phyloP scores from a whole-genome alignment of 2,888 invertebrate species.

The Dioctria linearis region DNA sequence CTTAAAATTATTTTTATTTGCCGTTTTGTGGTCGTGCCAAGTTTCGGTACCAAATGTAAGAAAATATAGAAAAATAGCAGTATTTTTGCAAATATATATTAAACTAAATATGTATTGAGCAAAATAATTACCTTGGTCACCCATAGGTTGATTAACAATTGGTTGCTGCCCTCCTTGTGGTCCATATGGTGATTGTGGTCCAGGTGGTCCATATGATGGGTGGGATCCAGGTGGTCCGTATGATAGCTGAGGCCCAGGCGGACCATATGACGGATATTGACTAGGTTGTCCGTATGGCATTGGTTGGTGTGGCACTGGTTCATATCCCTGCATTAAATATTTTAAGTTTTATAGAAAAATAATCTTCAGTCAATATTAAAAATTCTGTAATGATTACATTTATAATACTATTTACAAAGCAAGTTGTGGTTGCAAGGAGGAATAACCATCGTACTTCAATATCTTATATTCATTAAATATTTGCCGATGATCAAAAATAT shows the following conservation, averaged over 20 bases:
- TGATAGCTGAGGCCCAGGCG: constrained; percentile 32
- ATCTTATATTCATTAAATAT: too few relatives aligned
- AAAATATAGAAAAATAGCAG: too few relatives aligned
- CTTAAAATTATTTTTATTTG: too few relatives aligned
- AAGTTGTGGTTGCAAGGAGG: too few relatives aligned
- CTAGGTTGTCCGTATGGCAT: constrained; percentile 63
- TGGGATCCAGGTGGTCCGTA: constrained; percentile 13
- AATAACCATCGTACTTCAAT: too few relatives aligned
- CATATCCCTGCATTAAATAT: constrained; percentile 64
- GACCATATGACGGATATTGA: constrained; percentile 52
- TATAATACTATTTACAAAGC: too few relatives aligned
- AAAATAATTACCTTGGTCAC: constrained; percentile 23
- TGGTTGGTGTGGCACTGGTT: constrained; percentile 67
- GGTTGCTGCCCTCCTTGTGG: constrained; percentile 63
- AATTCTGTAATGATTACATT: too few relatives aligned
- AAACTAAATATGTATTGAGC: not conserved
- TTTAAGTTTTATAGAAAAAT: constrained; percentile 57
- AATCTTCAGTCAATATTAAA: too few relatives aligned
- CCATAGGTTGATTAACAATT: constrained; percentile 66
- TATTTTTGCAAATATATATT: too few relatives aligned
- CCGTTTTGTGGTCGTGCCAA: too few relatives aligned
- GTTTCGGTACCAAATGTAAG: too few relatives aligned
- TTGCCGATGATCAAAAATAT: too few relatives aligned
- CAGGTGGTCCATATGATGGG: constrained; percentile 3
- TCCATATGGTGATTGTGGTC: constrained; percentile 63